Evolutionary conservation across 2,113 vertebrate species (phyloP).

Genomic region (Phasianus colchicus): DNA sequence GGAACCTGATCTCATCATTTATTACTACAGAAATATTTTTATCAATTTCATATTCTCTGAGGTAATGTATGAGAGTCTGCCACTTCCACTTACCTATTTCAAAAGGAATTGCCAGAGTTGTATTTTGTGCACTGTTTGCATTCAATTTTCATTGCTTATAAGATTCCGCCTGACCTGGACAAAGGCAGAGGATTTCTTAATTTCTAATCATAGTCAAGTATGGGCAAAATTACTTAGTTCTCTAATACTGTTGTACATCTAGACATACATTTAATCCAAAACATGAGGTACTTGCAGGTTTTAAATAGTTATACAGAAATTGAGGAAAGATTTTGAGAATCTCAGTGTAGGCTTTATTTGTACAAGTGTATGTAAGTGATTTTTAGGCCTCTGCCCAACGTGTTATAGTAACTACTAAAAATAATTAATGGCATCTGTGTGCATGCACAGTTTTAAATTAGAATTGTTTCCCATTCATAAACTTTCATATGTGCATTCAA

Average conservation of each 20-base stretch:
- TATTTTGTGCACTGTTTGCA: background rate
- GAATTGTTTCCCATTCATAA: conserved; percentile 55
- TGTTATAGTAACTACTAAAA: background rate
- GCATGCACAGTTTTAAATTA: conserved; percentile 34
- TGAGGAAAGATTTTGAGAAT: background rate
- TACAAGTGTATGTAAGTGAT: background rate
- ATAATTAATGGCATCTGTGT: conserved; percentile 40
- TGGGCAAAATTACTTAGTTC: background rate
- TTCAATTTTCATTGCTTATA: background rate
- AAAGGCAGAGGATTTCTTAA: background rate
- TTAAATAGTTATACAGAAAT: background rate
- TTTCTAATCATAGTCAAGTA: background rate
- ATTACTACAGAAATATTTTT: background rate
- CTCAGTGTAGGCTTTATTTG: background rate
- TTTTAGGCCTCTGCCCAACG: conserved; percentile 31
- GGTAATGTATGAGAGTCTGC: background rate
- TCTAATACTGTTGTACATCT: background rate
- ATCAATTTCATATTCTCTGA: background rate
- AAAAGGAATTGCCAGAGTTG: background rate
- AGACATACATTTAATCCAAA: background rate
- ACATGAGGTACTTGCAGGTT: background rate
- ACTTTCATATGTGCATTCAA: background rate
- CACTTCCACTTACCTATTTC: background rate
- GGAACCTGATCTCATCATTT: background rate
- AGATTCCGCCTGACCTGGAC: background rate